A percentile compares a stretch with the other conserved stretches of the same genome.
Evolutionary conservation across 2,797 vertebrate species (phyloP).

Genomic region (Hoplostethus mediterraneus): DNA sequence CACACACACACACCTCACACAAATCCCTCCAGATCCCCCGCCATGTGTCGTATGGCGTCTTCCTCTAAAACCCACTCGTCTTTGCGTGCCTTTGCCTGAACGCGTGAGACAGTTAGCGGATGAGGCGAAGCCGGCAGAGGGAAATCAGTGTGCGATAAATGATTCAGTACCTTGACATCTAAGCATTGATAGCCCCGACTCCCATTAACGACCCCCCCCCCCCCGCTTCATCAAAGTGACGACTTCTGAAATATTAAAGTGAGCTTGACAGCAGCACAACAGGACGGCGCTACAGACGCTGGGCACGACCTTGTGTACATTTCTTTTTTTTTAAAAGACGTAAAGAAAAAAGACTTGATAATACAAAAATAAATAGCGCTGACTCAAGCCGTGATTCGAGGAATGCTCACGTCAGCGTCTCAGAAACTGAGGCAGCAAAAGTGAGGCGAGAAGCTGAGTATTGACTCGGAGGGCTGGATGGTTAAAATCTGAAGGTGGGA

Average conservation of each 20-base stretch:
- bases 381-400: slow-evolving; percentile 30
- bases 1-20: slow-evolving; percentile 1
- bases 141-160: slow-evolving; percentile 37
- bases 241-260: slow-evolving; percentile 49
- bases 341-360: not conserved
- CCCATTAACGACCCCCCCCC: slow-evolving; percentile 27
- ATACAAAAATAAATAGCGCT: slow-evolving; percentile 17
- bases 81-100: slow-evolving; percentile 2
- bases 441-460: not conserved
- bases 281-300: not conserved
- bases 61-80: not conserved
- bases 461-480: not conserved
- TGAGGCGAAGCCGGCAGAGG: slow-evolving; percentile 5
- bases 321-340: not conserved
- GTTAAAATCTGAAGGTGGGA: slow-evolving; percentile 2
- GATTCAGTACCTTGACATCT: slow-evolving; percentile 36
- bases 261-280: slow-evolving; percentile 16
- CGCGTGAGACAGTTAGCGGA: slow-evolving; percentile 19
- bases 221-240: slow-evolving; percentile 41
- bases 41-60: not conserved
- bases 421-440: slow-evolving; percentile 44
- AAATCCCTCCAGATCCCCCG: not conserved
- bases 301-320: not conserved
- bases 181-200: slow-evolving; percentile 24
- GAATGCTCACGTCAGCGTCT: slow-evolving; percentile 39